Percentiles rank a stretch among this genome's conserved stretches.
phyloP scores from a whole-genome alignment of 1,140 invertebrate species.

The Gonioctena quinquepunctata region DNA sequence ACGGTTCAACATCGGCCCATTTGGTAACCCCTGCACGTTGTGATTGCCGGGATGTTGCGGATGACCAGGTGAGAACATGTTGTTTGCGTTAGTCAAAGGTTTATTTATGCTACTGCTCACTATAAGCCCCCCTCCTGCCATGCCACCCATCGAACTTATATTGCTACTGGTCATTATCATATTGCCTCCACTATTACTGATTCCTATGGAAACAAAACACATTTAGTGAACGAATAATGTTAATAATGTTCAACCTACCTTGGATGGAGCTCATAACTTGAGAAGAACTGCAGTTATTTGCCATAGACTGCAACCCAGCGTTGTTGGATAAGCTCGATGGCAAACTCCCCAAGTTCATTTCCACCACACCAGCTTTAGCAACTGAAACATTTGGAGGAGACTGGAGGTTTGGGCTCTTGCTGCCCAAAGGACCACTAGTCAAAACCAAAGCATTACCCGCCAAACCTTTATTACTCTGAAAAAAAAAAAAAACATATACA shows the following conservation, averaged over 20 bases:
- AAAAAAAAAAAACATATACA: no score
- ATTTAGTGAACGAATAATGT: neutral
- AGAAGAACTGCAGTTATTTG: constrained; percentile 64
- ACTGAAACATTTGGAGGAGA: constrained; percentile 77
- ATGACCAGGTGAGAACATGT: constrained; percentile 53
- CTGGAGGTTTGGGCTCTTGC: constrained; percentile 79
- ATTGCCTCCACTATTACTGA: constrained; percentile 63
- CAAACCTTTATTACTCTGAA: constrained; percentile 73
- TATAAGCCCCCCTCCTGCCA: constrained; percentile 66
- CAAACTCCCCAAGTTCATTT: constrained; percentile 63
- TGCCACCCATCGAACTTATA: constrained; percentile 66
- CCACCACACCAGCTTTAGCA: constrained; percentile 61
- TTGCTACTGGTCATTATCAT: constrained; percentile 74
- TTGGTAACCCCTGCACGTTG: constrained; percentile 64
- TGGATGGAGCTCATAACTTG: constrained; percentile 70
- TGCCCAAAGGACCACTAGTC: constrained; percentile 72
- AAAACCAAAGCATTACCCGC: constrained; percentile 71
- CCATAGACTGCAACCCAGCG: constrained; percentile 62
- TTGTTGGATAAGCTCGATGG: constrained; percentile 65
- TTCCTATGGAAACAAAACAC: constrained; percentile 10
- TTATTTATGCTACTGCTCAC: constrained; percentile 74
- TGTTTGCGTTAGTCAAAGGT: constrained; percentile 61
- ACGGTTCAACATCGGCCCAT: constrained; percentile 70
- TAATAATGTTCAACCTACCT: constrained; percentile 54
- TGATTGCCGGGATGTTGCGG: constrained; percentile 54